Percentiles rank a stretch among this genome's conserved stretches.
Evolutionary conservation across 1,140 invertebrate genomes (phyloP).

Genomic region (Polypedilum vanderplanki): DNA sequence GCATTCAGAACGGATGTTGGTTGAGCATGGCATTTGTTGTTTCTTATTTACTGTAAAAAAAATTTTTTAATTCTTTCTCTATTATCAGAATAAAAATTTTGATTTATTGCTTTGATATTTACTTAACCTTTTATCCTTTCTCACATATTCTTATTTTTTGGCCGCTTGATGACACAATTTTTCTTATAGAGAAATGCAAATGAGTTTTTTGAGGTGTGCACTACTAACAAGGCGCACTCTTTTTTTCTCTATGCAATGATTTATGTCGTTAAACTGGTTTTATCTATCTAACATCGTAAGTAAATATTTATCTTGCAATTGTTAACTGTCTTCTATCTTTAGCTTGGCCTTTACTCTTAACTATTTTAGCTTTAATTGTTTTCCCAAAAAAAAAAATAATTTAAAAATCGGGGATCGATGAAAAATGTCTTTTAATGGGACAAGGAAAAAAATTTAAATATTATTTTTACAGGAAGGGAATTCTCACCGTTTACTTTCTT

Average conservation of each 20-base stretch:
- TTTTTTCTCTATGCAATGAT: background rate
- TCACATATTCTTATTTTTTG: background rate
- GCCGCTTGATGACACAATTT: background rate
- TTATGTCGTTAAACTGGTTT: conserved; percentile 26
- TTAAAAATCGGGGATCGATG: background rate
- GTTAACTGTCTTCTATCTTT: conserved; percentile 22
- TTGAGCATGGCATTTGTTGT: background rate
- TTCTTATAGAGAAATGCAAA: background rate
- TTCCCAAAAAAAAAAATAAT: background rate
- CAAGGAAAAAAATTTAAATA: background rate
- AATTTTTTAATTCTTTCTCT: background rate
- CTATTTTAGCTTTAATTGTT: background rate
- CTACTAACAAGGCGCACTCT: background rate
- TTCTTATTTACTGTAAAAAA: background rate
- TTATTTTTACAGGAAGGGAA: background rate
- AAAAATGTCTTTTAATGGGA: conserved; percentile 14
- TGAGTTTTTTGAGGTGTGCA: conserved; percentile 4
- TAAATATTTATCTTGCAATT: conserved; percentile 28
- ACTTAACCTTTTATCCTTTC: conserved; percentile 26
- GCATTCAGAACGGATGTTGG: conserved; percentile 5
- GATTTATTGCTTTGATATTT: conserved; percentile 25
- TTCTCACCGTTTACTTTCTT: background rate
- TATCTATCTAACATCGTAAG: background rate
- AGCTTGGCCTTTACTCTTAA: background rate
- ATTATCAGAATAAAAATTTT: background rate